Conservation (phyloP, 2,797 vertebrate genomes). For the Erpetoichthys calabaricus region DNA sequence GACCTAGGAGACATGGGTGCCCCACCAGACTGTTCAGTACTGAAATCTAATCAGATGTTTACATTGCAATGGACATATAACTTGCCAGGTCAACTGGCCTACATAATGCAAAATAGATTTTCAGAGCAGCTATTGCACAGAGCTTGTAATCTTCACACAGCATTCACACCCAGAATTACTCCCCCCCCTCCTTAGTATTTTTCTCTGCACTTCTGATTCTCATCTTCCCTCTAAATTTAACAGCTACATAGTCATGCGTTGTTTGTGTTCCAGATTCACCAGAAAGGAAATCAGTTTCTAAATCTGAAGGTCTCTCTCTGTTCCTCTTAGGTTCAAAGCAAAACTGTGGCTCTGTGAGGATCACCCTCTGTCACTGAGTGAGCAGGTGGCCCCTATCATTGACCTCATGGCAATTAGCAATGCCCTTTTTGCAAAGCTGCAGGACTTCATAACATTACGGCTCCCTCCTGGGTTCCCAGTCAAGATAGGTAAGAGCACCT, state of each 20-base stretch:
- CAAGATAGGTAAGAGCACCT: constrained; percentile 69
- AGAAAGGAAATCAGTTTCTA: too few relatives aligned
- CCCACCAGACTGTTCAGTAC: too few relatives aligned
- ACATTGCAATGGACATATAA: too few relatives aligned
- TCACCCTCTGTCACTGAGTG: constrained; percentile 81
- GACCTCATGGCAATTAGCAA: constrained; percentile 97
- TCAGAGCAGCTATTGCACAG: too few relatives aligned
- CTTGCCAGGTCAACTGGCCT: too few relatives aligned
- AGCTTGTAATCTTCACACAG: too few relatives aligned
- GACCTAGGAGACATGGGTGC: too few relatives aligned
- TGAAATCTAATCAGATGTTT: too few relatives aligned
- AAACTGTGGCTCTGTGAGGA: constrained; percentile 94
- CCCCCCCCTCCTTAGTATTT: too few relatives aligned
- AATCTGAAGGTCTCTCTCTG: neutral
- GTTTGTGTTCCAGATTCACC: neutral
- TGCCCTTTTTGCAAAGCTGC: constrained; percentile 83
- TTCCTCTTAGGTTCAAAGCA: constrained; percentile 73
- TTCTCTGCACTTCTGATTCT: too few relatives aligned
- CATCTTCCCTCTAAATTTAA: neutral
- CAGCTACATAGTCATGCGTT: constrained; percentile 1
- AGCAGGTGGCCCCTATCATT: constrained; percentile 91
- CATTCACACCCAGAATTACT: too few relatives aligned
- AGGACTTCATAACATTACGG: constrained; percentile 87
- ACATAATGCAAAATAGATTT: too few relatives aligned
- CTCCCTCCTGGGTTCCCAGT: constrained; percentile 86